A percentile compares a stretch with the other conserved stretches of the same genome.
Evolutionary conservation across 2,888 invertebrate species (phyloP).

Genomic region (Nebria brevicollis): DNA sequence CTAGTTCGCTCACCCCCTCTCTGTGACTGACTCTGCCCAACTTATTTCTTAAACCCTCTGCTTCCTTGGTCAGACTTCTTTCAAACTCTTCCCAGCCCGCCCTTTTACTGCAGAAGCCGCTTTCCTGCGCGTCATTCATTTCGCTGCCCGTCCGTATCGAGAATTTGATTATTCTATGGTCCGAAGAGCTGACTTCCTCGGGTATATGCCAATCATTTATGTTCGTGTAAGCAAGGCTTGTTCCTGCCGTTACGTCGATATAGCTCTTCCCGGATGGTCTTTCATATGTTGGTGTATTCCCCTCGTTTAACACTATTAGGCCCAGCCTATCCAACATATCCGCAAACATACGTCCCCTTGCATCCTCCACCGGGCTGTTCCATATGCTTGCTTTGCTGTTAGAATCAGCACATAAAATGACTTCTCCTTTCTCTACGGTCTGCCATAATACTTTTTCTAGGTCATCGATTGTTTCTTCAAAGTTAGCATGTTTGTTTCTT

Average conservation of each 20-base stretch:
- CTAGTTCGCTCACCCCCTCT: background rate
- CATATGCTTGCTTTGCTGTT: background rate
- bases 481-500: background rate
- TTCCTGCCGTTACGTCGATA: background rate
- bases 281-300: background rate
- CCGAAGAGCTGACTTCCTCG: background rate
- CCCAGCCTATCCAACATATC: background rate
- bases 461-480: background rate
- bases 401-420: background rate
- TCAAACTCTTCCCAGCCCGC: background rate
- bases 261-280: background rate
- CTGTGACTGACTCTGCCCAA: background rate
- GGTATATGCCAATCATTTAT: background rate
- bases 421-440: background rate
- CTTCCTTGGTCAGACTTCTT: background rate
- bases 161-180: background rate
- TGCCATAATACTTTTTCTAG: background rate
- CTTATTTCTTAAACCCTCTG: background rate
- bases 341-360: background rate
- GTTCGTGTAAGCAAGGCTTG: background rate
- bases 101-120: background rate
- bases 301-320: background rate
- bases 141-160: background rate
- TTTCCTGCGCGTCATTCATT: background rate
- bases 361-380: background rate